Evolutionary conservation across 2,888 invertebrate species (phyloP).

Genomic region (Diarsia mendica): DNA sequence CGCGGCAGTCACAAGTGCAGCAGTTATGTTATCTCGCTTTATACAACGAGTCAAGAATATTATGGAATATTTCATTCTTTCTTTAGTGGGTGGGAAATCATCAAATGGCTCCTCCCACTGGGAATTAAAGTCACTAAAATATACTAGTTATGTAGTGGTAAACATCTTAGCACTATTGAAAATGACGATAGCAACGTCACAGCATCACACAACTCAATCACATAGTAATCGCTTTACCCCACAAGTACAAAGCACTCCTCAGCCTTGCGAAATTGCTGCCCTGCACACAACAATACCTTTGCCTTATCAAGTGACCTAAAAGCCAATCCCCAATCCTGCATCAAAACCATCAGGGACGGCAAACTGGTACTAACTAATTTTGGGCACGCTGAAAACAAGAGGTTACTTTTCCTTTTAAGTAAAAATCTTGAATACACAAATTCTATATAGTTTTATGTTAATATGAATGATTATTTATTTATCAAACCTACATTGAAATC

Average conservation of each 20-base stretch:
- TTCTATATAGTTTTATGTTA: no score
- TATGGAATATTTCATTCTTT: no score
- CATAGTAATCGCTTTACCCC: background rate
- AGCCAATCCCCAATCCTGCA: conserved; percentile 17
- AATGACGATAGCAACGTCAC: background rate
- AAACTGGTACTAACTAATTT: background rate
- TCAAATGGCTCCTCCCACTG: background rate
- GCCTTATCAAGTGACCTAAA: conserved; percentile 40
- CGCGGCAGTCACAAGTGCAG: no score
- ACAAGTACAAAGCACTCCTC: background rate
- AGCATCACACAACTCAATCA: background rate
- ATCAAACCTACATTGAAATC: no score
- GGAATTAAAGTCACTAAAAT: no score
- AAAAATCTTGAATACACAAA: no score
- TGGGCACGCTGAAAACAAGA: accelerated
- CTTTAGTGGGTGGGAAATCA: no score
- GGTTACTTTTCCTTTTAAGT: background rate
- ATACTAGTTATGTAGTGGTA: no score
- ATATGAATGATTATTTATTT: no score
- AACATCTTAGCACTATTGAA: background rate
- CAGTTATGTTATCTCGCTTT: background rate
- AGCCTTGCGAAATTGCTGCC: conserved; percentile 1
- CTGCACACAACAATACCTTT: conserved; percentile 14
- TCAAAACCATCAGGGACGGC: background rate
- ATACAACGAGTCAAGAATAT: background rate